Evolutionary conservation across 2,797 vertebrate species (phyloP), one percentile per base, ranked within the genome.

Genomic region (Anguilla marmorata): DNA sequence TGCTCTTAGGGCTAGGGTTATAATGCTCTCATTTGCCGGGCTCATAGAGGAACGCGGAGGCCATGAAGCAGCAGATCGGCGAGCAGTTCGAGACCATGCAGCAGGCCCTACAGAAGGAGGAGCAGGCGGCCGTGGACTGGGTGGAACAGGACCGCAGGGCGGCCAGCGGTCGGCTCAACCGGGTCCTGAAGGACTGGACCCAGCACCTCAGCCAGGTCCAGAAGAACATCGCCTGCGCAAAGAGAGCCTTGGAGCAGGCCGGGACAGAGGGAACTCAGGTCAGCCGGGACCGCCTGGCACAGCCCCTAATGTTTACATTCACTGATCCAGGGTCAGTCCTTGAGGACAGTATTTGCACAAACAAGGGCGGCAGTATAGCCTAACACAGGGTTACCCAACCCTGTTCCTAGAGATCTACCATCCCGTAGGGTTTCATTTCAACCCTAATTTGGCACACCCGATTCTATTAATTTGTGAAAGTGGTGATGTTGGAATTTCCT

Each of bases 141-240:
- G 92, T 96, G 88, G 95, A 96, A 76, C 90, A 94, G 91, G 96
- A 96, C 88, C 89, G 92, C 60, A 92, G 92, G 45, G 90, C 82
- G 83, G 95, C 93, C 80, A 90, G 90, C 87, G 90, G 92, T 85
- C 94, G 87, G 16, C 88, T 96, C 45, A 94, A 94, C 88, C 92
- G 95, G 85, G 92, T 95, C 37, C 84, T 94, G 21, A 93, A 93
- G 84, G 88, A 90, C 76, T 96, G 95, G 96, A 92, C 89, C 2
- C 93, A 91, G 16, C 93, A 96, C 88, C 91, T 93, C 37, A 89
- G 89, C 76, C 92, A 92, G 87, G 92, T 96, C 33, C 58, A 88
- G n/a, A 95, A 90, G 90, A 91, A 88, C 87, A 94, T 94, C 58
- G 50, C 33, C 66, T 85, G 84, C 56, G 88, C 87, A 7, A 91